Evolutionary conservation across 1,140 invertebrate genomes (phyloP), one percentile per base, ranked within the genome.

Genomic region (Eurytemora carolleeae): DNA sequence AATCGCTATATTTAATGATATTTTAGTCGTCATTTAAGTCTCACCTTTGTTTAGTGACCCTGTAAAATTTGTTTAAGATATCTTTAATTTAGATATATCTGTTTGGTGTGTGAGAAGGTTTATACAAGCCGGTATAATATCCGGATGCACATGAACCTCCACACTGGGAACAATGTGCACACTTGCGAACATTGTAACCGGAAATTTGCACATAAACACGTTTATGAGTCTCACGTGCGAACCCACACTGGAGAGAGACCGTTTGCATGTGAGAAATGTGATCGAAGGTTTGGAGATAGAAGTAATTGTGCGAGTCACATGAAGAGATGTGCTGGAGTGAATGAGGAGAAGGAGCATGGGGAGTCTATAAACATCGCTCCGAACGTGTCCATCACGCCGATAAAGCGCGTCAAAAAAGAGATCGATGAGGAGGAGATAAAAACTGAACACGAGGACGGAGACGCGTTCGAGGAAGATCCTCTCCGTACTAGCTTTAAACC

Each of bases 161-260:
- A 61, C 24, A 20, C 19, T n/a, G 59, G 59, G 2, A 53, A 24
- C 21, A 61, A 61, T 55, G 59, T 61, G 1, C 59, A 61, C 19
- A 21, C 59, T 19, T 61, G 59, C 21, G 19, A 55, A n/a, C 55
- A 21, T 23, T 61, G 59, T 23, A 24, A 22, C 16, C 26, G 26
- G 12, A n/a, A n/a, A 17, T 61, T 61, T 24, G 52, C 59, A 15
- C 26, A 54, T 19, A 55, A 54, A 55, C 59, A 61, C 7, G 26
- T 55, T 1, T 61, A 55, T 23, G 59, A 61, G 54, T 58, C 31
- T 25, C 68, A 69, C 64, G 58, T 66, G 44, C 54, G 67, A 44
- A 67, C 67, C 25, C 71, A 73, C 63, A 72, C 70, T 2, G 71
- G 77, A 2, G 77, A 77, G 66, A 68, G 74, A 59, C 77, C 77